Evolutionary conservation across 2,113 vertebrate species (phyloP), one percentile per base, ranked within the genome.

Genomic region (Osmerus eperlanus): DNA sequence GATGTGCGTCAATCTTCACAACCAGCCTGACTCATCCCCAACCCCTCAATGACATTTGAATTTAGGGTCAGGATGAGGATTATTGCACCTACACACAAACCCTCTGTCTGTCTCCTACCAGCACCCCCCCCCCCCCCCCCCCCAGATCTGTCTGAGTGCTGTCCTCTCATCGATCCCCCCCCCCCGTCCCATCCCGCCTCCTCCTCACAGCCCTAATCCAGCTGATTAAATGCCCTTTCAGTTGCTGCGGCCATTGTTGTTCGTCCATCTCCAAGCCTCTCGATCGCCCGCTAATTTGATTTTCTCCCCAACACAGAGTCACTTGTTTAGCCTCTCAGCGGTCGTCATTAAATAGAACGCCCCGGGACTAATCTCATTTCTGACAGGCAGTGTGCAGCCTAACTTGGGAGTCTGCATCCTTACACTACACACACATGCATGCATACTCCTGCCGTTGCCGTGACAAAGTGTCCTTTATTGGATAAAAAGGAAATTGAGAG

Each of bases 231-330:
- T 76, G 77, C 53, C 72, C 25, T 67, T 78, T 80, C 67, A 65
- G 73, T 68, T 8, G 67, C 67, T 71, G 79, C 69, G 4, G 77
- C 61, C 70, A 55, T 41, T 82, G 77, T 81, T 77, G 65, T 55
- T 66, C 64, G 74, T 51, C 41, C 65, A 76, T 61, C 75, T 74
- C 56, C 0, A 60, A n/a, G 59, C 47, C n/a, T 29, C 28, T 36
- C 76, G 74, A 86, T 88, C 84, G 78, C 70, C 80, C 4, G 21
- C 19, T 87, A 79, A 89, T 89, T 87, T 65, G 84, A 90, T 91
- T 89, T 84, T 71, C 80, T 4, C 16, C 62, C 16, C 52, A 18
- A 71, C 19, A 52, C 78, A 82, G 68, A 68, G 83, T 86, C 75
- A 73, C 81, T 88, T 83, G 80, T 85, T 86, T 85, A 79, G 77